A percentile compares a stretch with the other conserved stretches of the same genome.
These are phyloP conservation scores for Myanophis thanlyinensis DNA, from an alignment of 2,113 vertebrate species.

Conservation along the genomic window DNA sequence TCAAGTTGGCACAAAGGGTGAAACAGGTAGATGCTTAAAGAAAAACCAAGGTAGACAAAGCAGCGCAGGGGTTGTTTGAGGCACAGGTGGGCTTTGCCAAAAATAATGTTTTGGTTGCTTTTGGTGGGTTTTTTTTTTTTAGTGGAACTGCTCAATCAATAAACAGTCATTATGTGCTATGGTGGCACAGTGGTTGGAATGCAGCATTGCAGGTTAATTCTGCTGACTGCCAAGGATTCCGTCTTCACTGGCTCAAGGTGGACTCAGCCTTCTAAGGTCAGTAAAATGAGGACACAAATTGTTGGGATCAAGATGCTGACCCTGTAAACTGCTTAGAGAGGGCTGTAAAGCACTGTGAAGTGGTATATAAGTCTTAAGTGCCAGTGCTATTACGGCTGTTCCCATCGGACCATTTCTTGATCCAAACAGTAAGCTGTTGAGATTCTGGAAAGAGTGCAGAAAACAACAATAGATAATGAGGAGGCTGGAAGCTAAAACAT, in stretches of 20 bases:
- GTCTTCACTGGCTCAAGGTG: too few relatives aligned
- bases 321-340: not conserved
- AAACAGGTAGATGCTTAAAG: not conserved
- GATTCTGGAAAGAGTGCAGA: too few relatives aligned
- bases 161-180: slow-evolving; percentile 57
- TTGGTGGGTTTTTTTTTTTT: not conserved
- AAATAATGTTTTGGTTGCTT: slow-evolving; percentile 56
- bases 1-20: not conserved
- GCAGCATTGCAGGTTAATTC: too few relatives aligned
- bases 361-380: too few relatives aligned
- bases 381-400: slow-evolving; percentile 44
- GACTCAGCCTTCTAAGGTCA: not conserved
- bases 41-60: slow-evolving; percentile 13
- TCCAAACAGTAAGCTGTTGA: too few relatives aligned
- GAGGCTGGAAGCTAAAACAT: too few relatives aligned
- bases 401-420: not conserved
- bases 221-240: not conserved
- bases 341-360: not conserved
- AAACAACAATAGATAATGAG: too few relatives aligned
- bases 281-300: not conserved
- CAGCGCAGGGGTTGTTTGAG: slow-evolving; percentile 40
- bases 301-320: not conserved
- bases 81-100: slow-evolving; percentile 70
- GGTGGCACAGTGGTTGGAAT: not conserved
- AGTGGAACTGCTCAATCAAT: slow-evolving; percentile 66